Percentiles rank a stretch among this genome's conserved stretches.
Conservation (phyloP, 2,888 invertebrate genomes). For the Platynereis dumerilii region DNA sequence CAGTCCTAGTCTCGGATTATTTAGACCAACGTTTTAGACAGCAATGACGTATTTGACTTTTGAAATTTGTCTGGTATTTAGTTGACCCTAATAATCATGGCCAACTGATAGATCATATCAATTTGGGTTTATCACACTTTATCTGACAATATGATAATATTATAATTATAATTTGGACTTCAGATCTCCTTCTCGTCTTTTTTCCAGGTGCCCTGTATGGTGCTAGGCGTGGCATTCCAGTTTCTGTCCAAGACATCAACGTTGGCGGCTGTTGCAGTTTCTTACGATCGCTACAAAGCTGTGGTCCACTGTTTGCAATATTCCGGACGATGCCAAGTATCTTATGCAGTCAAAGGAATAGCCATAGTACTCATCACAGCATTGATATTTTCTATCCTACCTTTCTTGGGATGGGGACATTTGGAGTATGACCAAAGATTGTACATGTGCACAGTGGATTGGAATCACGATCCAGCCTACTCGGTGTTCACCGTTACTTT, state of each 20-base stretch:
- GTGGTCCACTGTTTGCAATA: conserved; percentile 9
- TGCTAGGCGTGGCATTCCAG: neutral
- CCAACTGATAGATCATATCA: too few relatives aligned
- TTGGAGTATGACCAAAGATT: neutral
- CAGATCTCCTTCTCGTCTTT: too few relatives aligned
- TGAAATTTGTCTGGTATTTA: too few relatives aligned
- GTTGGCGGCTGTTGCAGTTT: neutral
- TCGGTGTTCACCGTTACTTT: neutral
- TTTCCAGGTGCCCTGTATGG: neutral
- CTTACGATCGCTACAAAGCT: conserved; percentile 2
- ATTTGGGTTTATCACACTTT: too few relatives aligned
- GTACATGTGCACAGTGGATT: neutral
- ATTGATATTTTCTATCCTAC: neutral
- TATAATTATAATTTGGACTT: too few relatives aligned
- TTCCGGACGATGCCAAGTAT: neutral
- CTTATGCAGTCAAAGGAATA: neutral
- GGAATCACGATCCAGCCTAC: neutral
- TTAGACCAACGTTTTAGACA: too few relatives aligned
- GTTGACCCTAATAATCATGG: too few relatives aligned
- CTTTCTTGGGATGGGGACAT: conserved; percentile 3
- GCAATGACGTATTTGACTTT: too few relatives aligned
- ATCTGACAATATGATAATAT: too few relatives aligned
- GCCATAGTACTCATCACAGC: neutral
- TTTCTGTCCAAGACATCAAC: neutral
- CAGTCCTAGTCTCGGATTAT: too few relatives aligned